Base-by-base conservation (phyloP, 2,888 invertebrate species). In the Drosophila nigricruria region DNA sequence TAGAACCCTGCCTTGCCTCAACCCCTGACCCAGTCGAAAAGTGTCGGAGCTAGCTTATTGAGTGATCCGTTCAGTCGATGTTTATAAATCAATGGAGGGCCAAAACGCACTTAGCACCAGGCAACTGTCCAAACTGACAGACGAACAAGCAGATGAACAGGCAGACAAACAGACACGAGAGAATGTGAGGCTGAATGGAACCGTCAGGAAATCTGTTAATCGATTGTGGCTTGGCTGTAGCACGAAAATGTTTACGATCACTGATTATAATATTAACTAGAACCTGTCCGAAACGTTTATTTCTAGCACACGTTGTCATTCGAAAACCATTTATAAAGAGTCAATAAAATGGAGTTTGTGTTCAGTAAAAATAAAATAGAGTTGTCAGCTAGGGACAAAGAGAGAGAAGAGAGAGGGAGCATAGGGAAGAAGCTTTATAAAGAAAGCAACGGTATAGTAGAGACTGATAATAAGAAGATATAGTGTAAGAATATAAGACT, bases 71-170 rank as follows among this genome's bases (percentile, higher is more conserved):
- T 70, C 63, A 52, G 34, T 12, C 36, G 45, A 18, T 73, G 76
- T 78, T 71, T 76, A 84, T 84, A 82, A 84, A 84, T 84, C 87
- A 83, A 68, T 65, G 49, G 30, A 20, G 50, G 20, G 10, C 32
- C 36, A 45, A 70, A 62, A 62, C 50, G 65, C 70, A 68, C 69
- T 66, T 68, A 62, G 73, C 73, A 57, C 49, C 18, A 38, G 36
- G 20, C 56, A 60, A 58, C 50, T 49, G 61, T 34, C 36, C 60
- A 18, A 47, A 40, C 50, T 32, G 53, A 53, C 53, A 53, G 36
- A 25, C 53, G 32, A 20, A 36, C 53, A 53, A 34, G 36, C 36
- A 10, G 36, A 20, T 12, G 20, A 23, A 30, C 40, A 40, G 40
- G 16, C 40, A 30, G 36, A 38, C 23, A 23, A 34, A 38, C 23